Evolutionary conservation across 2,113 vertebrate genomes (phyloP).

Genomic region (Trichechus manatus): DNA sequence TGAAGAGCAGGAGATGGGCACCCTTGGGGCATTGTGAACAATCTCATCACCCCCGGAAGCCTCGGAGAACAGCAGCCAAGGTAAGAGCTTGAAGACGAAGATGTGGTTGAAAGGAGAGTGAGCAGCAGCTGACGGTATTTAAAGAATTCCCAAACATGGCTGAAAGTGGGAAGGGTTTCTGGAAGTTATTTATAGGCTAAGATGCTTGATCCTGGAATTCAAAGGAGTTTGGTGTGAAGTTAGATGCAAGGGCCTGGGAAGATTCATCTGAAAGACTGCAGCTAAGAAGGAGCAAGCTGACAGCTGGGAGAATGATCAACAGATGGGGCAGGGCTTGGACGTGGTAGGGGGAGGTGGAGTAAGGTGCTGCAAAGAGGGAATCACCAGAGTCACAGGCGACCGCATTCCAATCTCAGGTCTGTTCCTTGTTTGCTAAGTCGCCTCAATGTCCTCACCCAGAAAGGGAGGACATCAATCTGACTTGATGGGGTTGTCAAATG

Average conservation of each 20-base stretch:
- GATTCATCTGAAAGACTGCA: not conserved
- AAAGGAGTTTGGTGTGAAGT: no score
- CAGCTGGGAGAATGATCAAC: not conserved
- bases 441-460: not conserved
- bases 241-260: not conserved
- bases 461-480: not conserved
- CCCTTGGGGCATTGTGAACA: rapidly evolving
- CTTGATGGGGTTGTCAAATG: rapidly evolving
- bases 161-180: not conserved
- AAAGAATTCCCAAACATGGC: not conserved
- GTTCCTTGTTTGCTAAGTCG: rapidly evolving
- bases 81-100: rapidly evolving
- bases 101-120: not conserved
- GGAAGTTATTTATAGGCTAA: not conserved
- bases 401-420: rapidly evolving
- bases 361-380: not conserved
- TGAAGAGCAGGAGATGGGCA: rapidly evolving
- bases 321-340: not conserved
- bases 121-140: not conserved
- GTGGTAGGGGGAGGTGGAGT: rapidly evolving
- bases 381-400: no score
- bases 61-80: rapidly evolving
- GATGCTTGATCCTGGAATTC: not conserved
- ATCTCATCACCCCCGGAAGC: rapidly evolving
- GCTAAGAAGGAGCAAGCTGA: not conserved